Conservation (phyloP, 2,888 invertebrate species). For the Galerucella pusilla region DNA sequence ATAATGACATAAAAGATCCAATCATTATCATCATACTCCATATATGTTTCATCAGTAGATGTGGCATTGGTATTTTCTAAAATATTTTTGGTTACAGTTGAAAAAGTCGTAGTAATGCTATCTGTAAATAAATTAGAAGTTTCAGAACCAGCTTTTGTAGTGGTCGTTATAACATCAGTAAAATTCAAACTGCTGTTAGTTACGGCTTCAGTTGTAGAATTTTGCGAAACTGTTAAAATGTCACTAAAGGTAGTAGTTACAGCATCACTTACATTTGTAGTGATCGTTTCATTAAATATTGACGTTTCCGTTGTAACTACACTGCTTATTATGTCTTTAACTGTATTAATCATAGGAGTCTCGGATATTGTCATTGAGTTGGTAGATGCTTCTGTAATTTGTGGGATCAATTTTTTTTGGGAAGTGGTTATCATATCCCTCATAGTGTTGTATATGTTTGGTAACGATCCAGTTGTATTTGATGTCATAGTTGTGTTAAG, state of each 20-base stretch:
- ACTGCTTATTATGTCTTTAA: background rate
- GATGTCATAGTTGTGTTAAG: background rate
- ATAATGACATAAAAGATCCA: slow-evolving; percentile 16
- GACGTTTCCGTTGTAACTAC: background rate
- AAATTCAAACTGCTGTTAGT: background rate
- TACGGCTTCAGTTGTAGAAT: background rate
- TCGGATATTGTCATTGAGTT: background rate
- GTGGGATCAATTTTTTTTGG: background rate
- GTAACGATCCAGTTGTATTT: background rate
- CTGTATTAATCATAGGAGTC: background rate
- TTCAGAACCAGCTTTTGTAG: background rate
- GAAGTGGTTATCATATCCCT: background rate
- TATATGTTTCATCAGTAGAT: background rate
- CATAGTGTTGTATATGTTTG: background rate
- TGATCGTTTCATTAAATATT: too few relatives aligned
- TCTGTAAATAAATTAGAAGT: background rate
- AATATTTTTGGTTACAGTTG: background rate
- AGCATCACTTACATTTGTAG: background rate
- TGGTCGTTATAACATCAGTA: background rate
- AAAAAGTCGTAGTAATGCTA: background rate
- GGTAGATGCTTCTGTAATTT: background rate
- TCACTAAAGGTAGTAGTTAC: background rate
- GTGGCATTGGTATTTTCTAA: background rate
- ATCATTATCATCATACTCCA: background rate
- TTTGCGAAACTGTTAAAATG: background rate